Conservation (phyloP, 2,888 invertebrate genomes). For the Phortica okadai region DNA sequence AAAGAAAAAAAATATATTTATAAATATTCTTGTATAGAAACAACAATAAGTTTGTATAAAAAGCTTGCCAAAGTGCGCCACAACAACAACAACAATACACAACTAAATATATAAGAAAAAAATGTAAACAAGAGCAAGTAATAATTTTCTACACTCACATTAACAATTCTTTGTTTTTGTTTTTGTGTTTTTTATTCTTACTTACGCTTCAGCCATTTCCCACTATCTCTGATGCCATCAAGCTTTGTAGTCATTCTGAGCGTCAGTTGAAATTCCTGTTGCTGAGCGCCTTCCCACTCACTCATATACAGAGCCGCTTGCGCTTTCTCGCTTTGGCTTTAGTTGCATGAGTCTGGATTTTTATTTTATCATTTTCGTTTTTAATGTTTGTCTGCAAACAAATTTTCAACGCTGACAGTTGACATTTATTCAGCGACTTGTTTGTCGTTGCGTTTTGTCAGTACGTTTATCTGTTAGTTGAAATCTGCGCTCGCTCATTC, state of each 20-base stretch:
- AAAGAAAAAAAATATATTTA: no score
- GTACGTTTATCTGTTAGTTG: slow-evolving; percentile 30
- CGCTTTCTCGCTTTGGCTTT: background rate
- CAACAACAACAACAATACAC: background rate
- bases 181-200: background rate
- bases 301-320: background rate
- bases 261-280: background rate
- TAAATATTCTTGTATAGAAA: no score
- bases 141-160: slow-evolving; percentile 8
- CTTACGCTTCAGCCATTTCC: background rate
- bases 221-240: no score
- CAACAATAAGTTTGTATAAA: background rate
- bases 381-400: slow-evolving; percentile 44
- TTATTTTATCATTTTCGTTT: slow-evolving; percentile 1
- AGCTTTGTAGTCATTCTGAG: background rate
- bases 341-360: background rate
- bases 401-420: slow-evolving; percentile 59
- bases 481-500: background rate
- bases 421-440: slow-evolving; percentile 59
- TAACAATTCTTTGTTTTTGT: background rate
- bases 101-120: background rate
- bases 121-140: slow-evolving; percentile 5
- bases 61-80: background rate
- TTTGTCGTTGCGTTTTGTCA: slow-evolving; percentile 48
- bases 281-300: background rate